Conservation (phyloP, 2,113 vertebrate species). For the Scatophagus argus region DNA sequence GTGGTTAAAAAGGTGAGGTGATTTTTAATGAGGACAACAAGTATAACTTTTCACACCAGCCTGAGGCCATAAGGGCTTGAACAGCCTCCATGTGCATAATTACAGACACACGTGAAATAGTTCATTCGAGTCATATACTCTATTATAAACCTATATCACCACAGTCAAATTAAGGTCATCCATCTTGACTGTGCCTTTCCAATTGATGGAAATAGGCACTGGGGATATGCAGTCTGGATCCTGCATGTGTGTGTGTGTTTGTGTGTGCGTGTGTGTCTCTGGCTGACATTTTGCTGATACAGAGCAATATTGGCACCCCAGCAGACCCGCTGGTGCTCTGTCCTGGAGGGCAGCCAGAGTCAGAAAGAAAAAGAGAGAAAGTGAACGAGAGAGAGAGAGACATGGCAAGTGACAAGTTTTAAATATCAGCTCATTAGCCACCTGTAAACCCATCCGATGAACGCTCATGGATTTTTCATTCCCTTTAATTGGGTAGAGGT, state of each 20-base stretch:
- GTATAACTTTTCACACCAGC: slow-evolving; percentile 37
- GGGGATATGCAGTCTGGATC: slow-evolving; percentile 41
- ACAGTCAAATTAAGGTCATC: slow-evolving; percentile 52
- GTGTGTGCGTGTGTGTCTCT: slow-evolving; percentile 43
- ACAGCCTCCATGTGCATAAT: slow-evolving; percentile 41
- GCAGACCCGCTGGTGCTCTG: slow-evolving; percentile 35
- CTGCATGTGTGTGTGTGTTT: slow-evolving; percentile 21
- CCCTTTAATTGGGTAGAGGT: slow-evolving; percentile 65
- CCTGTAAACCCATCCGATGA: slow-evolving; percentile 73
- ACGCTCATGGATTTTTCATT: slow-evolving; percentile 75
- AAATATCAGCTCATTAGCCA: slow-evolving; percentile 80
- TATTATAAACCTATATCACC: slow-evolving; percentile 47
- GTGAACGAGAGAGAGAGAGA: slow-evolving; percentile 2
- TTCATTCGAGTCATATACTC: slow-evolving; percentile 22
- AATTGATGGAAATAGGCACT: slow-evolving; percentile 43
- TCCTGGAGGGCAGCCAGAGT: slow-evolving; percentile 68
- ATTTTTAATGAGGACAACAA: slow-evolving; percentile 70
- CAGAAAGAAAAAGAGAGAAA: slow-evolving; percentile 19
- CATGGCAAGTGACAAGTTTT: slow-evolving; percentile 60
- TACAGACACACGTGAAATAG: slow-evolving; percentile 37
- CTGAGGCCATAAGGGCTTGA: slow-evolving; percentile 13
- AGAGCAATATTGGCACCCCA: slow-evolving; percentile 54
- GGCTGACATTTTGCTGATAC: slow-evolving; percentile 73
- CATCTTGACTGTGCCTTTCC: slow-evolving; percentile 39
- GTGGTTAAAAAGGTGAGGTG: slow-evolving; percentile 53